Percentiles rank a stretch among this genome's conserved stretches.
Conservation (phyloP, 2,888 invertebrate species). For the Apamea sordens region DNA sequence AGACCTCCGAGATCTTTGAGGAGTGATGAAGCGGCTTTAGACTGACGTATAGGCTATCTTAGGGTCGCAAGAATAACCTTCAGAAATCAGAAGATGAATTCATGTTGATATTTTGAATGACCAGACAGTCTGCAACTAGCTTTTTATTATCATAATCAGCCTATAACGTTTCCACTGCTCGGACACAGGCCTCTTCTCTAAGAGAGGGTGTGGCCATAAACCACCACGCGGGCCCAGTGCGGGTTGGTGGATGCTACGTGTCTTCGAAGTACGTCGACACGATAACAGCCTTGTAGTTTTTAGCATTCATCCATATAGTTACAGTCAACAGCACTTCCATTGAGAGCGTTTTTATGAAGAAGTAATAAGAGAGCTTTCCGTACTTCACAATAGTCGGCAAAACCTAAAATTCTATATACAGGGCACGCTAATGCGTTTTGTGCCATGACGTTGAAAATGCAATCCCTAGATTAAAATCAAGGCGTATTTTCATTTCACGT, state of each 20-base stretch:
- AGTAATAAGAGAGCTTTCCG: too few species aligned
- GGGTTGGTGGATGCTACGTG: background rate
- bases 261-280: background rate
- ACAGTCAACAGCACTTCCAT: background rate
- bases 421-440: background rate
- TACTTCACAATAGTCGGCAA: background rate
- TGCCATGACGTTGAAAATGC: background rate
- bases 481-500: conserved; percentile 10
- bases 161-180: background rate
- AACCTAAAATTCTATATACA: background rate
- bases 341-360: background rate
- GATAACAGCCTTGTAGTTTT: background rate
- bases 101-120: background rate
- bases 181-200: background rate
- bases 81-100: too few species aligned
- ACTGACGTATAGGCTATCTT: background rate
- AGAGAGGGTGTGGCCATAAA: background rate
- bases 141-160: background rate
- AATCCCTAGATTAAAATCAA: background rate
- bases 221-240: background rate
- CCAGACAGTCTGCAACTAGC: background rate
- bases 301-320: background rate
- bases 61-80: background rate
- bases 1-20: conserved; percentile 4
- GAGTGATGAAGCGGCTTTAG: background rate